Percentiles rank a stretch among this genome's conserved stretches.
phyloP scores from a whole-genome alignment of 2,888 invertebrate genomes.

The Platypus cylindrus region DNA sequence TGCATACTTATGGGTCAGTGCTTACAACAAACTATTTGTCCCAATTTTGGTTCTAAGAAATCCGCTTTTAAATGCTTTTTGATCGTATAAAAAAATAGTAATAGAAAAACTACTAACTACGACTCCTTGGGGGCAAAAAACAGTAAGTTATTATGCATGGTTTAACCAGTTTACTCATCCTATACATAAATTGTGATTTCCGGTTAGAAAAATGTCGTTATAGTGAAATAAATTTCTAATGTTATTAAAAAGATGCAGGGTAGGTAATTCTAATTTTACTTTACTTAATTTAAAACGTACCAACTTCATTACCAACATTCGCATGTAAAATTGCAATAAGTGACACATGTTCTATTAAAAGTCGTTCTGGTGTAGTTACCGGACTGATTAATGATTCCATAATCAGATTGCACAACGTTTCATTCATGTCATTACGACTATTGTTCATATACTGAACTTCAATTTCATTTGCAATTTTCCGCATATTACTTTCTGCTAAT shows the following conservation, averaged over 20 bases:
- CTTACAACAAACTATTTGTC: too few relatives aligned
- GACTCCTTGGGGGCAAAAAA: too few relatives aligned
- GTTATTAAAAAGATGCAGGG: too few relatives aligned
- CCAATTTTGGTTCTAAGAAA: too few relatives aligned
- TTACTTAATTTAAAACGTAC: conserved; percentile 43
- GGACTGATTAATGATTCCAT: conserved; percentile 53
- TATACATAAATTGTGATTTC: too few relatives aligned
- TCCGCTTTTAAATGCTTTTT: too few relatives aligned
- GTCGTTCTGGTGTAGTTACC: conserved; percentile 53
- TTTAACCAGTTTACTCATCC: too few relatives aligned
- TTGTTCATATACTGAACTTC: conserved; percentile 68
- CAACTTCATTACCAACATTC: conserved; percentile 84
- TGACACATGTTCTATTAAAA: conserved; percentile 75
- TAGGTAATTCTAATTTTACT: too few relatives aligned
- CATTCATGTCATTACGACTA: conserved; percentile 75
- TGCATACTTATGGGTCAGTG: too few relatives aligned
- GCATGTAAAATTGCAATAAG: conserved; percentile 75
- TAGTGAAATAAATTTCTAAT: background rate
- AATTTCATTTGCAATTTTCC: conserved; percentile 64
- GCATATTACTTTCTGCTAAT: conserved; percentile 76
- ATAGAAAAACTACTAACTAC: too few relatives aligned
- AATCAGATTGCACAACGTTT: conserved; percentile 56
- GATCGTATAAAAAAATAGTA: too few relatives aligned
- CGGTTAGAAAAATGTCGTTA: background rate
- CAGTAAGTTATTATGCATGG: too few relatives aligned